A percentile compares a stretch with the other conserved stretches of the same genome.
Evolutionary conservation across 1,140 invertebrate species (phyloP).

Genomic region (Lanistes nyassanus): DNA sequence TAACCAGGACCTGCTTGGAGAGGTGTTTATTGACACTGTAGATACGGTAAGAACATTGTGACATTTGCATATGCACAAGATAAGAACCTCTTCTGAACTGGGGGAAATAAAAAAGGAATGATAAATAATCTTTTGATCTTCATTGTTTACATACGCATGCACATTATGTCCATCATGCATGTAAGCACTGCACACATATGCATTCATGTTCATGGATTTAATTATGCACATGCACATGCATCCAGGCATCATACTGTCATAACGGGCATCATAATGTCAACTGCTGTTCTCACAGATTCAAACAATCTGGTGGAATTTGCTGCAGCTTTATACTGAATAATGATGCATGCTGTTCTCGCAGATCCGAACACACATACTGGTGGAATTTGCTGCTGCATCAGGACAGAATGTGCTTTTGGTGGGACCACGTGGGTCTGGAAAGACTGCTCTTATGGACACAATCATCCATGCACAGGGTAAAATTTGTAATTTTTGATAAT

Average conservation of each 20-base stretch:
- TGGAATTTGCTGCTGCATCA: constrained; percentile 64
- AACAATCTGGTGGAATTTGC: not conserved
- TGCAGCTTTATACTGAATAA: not conserved
- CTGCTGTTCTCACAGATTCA: too few species aligned
- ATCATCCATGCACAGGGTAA: constrained; percentile 62
- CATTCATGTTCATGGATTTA: not conserved
- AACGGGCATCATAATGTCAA: too few species aligned
- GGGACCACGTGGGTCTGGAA: constrained; percentile 67
- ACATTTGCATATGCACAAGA: constrained; percentile 4
- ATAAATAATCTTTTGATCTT: not conserved
- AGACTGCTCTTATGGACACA: constrained; percentile 65
- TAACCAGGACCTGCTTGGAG: constrained; percentile 62
- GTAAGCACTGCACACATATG: constrained; percentile 5
- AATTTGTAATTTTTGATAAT: not conserved
- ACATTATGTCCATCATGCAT: not conserved
- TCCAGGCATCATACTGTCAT: not conserved
- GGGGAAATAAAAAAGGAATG: not conserved
- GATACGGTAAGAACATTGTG: constrained; percentile 53
- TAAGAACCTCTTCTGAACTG: not conserved
- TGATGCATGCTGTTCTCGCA: constrained; percentile 23
- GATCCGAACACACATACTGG: constrained; percentile 62
- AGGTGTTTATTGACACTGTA: constrained; percentile 66
- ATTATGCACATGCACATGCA: not conserved
- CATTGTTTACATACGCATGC: not conserved
- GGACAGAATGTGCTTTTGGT: constrained; percentile 65